phyloP scores from a whole-genome alignment of 1,140 invertebrate genomes.

The Plutomurus gul region DNA sequence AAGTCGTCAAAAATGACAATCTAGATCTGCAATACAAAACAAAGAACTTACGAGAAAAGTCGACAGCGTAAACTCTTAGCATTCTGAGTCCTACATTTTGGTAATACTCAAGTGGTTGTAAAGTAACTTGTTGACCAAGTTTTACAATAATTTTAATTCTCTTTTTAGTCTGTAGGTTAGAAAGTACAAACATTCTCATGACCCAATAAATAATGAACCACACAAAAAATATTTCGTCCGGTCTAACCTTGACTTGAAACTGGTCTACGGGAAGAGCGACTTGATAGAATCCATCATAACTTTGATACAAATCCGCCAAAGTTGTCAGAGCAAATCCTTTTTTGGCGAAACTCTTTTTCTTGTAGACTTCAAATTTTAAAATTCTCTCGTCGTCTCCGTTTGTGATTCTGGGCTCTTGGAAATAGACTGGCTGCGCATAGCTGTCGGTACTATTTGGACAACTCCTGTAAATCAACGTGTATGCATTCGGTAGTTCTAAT shows the following conservation, averaged over 20 bases:
- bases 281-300: not conserved
- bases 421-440: not conserved
- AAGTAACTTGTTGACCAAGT: constrained; percentile 35
- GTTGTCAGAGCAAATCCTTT: constrained; percentile 47
- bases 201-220: not conserved
- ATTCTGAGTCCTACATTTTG: constrained; percentile 39
- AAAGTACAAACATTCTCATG: not conserved
- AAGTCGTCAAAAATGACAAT: too few species aligned
- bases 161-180: not conserved
- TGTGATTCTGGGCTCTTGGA: not conserved
- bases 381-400: constrained; percentile 46
- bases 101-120: constrained; percentile 46
- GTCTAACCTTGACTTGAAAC: constrained; percentile 37
- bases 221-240: not conserved
- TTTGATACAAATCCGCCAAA: constrained; percentile 35
- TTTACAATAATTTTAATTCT: constrained; percentile 1
- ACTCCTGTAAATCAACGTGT: constrained; percentile 44
- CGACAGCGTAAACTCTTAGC: constrained; percentile 39
- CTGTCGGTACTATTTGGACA: not conserved
- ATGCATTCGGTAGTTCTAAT: constrained; percentile 39
- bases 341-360: constrained; percentile 33
- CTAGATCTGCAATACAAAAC: too few species aligned
- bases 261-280: constrained; percentile 40
- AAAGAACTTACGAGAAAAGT: constrained; percentile 42
- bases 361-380: constrained; percentile 47